These are phyloP conservation scores for Thomomys bottae DNA, from an alignment of 2,113 vertebrate genomes.

Conservation along the genomic window DNA sequence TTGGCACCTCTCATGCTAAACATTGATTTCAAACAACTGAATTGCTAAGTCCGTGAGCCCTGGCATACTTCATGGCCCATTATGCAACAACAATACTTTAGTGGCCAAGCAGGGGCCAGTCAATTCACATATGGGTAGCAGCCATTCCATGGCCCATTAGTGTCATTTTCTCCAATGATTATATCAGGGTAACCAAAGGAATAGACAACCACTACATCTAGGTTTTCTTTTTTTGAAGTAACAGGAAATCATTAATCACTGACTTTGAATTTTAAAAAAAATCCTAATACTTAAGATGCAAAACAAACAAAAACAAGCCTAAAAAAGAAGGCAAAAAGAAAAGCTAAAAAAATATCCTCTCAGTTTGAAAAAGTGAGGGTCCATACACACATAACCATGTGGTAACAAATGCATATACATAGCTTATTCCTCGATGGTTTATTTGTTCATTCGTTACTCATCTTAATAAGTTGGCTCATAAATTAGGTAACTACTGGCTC, in stretches of 20 bases:
- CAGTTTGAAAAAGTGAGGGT: not conserved
- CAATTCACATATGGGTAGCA: not conserved
- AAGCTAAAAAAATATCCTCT: not conserved
- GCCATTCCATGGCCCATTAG: not conserved
- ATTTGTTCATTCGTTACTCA: slow-evolving; percentile 20
- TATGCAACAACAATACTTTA: slow-evolving; percentile 34
- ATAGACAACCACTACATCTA: not conserved
- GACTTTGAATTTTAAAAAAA: not conserved
- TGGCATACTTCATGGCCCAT: not conserved
- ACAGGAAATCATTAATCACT: not conserved
- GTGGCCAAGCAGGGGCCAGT: not conserved
- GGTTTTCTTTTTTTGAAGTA: not conserved
- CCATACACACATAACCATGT: fast-evolving
- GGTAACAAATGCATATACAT: not conserved
- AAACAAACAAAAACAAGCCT: not conserved
- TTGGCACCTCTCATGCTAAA: not conserved
- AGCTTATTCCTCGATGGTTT: not conserved
- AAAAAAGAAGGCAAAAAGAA: too few species aligned
- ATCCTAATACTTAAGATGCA: not conserved
- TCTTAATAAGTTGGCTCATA: slow-evolving; percentile 44
- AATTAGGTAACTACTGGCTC: not conserved
- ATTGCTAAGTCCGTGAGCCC: not conserved
- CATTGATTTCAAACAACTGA: not conserved
- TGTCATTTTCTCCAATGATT: not conserved
- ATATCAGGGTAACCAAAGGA: not conserved